A percentile compares a stretch with the other conserved stretches of the same genome.
phyloP scores from a whole-genome alignment of 1,140 invertebrate genomes.

The Archivesica marissinica region DNA sequence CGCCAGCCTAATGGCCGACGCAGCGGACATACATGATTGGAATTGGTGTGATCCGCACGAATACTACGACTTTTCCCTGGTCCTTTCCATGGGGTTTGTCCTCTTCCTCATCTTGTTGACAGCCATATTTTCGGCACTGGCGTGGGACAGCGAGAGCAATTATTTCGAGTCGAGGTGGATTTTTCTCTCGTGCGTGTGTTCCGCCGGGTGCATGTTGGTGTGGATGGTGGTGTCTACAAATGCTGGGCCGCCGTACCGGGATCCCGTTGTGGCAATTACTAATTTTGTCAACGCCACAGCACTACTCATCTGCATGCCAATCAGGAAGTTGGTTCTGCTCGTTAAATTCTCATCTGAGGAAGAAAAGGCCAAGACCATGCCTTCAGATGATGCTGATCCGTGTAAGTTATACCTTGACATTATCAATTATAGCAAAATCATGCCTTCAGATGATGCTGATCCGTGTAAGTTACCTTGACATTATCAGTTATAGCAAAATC shows the following conservation, averaged over 20 bases:
- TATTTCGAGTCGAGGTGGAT: constrained; percentile 85
- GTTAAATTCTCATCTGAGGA: constrained; percentile 68
- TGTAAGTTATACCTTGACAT: constrained; percentile 35
- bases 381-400: constrained; percentile 47
- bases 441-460: constrained; percentile 49
- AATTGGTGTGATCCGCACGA: constrained; percentile 78
- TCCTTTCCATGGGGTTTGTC: constrained; percentile 84
- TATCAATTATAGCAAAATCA: not conserved
- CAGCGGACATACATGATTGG: constrained; percentile 70
- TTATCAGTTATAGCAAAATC: not conserved
- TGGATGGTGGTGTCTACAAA: constrained; percentile 85
- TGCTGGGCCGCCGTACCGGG: constrained; percentile 77
- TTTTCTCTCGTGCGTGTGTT: constrained; percentile 78
- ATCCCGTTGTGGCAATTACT: constrained; percentile 81
- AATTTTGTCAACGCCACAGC: constrained; percentile 83
- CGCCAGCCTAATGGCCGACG: constrained; percentile 61
- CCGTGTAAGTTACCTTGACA: constrained; percentile 42
- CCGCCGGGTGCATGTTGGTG: constrained; percentile 82
- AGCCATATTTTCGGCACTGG: constrained; percentile 82
- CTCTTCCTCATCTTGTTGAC: constrained; percentile 84
- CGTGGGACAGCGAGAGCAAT: constrained; percentile 83
- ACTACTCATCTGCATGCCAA: constrained; percentile 81
- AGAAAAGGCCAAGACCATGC: constrained; percentile 59
- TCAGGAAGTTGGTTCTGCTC: constrained; percentile 82
- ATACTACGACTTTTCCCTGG: constrained; percentile 83